A percentile compares a stretch with the other conserved stretches of the same genome.
phyloP scores from a whole-genome alignment of 2,113 vertebrate genomes.

The Anarrhichthys ocellatus region DNA sequence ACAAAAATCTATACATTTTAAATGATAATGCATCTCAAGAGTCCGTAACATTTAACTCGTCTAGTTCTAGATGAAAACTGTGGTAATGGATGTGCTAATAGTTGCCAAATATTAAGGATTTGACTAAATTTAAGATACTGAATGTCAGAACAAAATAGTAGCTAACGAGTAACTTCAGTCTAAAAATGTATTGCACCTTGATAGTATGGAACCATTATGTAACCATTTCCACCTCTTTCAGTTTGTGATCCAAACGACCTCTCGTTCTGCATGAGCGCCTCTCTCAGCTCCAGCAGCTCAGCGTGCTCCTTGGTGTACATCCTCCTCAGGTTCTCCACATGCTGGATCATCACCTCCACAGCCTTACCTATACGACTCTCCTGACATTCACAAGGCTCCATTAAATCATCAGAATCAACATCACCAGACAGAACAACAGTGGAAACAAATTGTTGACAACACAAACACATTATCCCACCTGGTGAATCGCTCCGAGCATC shows the following conservation, averaged over 20 bases:
- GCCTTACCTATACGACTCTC: slow-evolving; percentile 94
- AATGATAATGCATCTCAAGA: too few species aligned
- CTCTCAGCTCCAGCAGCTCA: slow-evolving; percentile 91
- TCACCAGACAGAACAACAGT: neutral
- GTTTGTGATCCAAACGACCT: slow-evolving; percentile 84
- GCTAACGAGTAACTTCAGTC: neutral
- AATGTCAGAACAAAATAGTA: neutral
- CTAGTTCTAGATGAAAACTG: neutral
- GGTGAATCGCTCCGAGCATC: slow-evolving; percentile 96
- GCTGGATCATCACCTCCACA: slow-evolving; percentile 97
- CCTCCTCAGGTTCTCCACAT: slow-evolving; percentile 95
- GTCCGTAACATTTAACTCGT: neutral
- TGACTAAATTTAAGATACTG: neutral
- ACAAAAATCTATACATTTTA: neutral
- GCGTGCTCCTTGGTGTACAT: slow-evolving; percentile 94
- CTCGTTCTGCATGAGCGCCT: slow-evolving; percentile 89
- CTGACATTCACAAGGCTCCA: slow-evolving; percentile 70
- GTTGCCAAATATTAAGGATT: too few species aligned
- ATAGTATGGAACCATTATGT: neutral
- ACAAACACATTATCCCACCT: slow-evolving; percentile 80
- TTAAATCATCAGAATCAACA: neutral
- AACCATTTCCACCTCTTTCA: slow-evolving; percentile 73
- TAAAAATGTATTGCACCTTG: neutral
- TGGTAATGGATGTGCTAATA: neutral
- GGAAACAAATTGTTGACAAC: neutral